Evolutionary conservation across 2,888 invertebrate species (phyloP).

Genomic region (Euzetes globulus): DNA sequence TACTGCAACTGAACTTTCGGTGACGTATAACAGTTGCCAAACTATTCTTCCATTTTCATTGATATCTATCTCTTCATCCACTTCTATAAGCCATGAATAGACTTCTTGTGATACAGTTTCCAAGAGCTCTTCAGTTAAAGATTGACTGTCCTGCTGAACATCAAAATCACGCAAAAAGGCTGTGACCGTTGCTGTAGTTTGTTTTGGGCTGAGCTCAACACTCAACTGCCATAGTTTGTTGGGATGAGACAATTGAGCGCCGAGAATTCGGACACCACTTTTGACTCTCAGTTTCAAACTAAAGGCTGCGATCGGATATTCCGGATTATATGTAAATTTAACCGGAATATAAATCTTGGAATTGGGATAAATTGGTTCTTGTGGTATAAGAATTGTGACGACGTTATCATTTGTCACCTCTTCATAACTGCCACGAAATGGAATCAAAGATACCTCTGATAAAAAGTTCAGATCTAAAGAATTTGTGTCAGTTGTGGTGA

Average conservation of each 20-base stretch:
- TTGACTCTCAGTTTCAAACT: conserved; percentile 72
- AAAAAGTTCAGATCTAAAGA: conserved; percentile 51
- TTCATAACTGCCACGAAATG: conserved; percentile 70
- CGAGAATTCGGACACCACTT: conserved; percentile 73
- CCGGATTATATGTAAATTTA: conserved; percentile 56
- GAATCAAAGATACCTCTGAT: conserved; percentile 61
- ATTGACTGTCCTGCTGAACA: neutral
- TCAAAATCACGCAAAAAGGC: conserved; percentile 50
- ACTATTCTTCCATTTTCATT: conserved; percentile 69
- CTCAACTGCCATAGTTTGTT: conserved; percentile 74
- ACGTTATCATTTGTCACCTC: conserved; percentile 75
- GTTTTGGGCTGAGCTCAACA: conserved; percentile 74
- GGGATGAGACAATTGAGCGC: conserved; percentile 63
- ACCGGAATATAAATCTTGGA: conserved; percentile 84
- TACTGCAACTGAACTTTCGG: conserved; percentile 38
- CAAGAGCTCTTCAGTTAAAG: conserved; percentile 26
- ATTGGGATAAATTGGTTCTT: conserved; percentile 78
- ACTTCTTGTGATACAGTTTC: conserved; percentile 59
- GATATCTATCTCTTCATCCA: conserved; percentile 66
- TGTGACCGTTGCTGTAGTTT: conserved; percentile 79
- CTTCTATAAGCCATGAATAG: conserved; percentile 84
- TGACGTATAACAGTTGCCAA: conserved; percentile 70
- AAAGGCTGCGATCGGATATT: conserved; percentile 41
- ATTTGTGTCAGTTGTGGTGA: conserved; percentile 64
- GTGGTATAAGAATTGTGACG: conserved; percentile 74